phyloP scores from a whole-genome alignment of 2,888 invertebrate genomes.

The Drosophila bunnanda region DNA sequence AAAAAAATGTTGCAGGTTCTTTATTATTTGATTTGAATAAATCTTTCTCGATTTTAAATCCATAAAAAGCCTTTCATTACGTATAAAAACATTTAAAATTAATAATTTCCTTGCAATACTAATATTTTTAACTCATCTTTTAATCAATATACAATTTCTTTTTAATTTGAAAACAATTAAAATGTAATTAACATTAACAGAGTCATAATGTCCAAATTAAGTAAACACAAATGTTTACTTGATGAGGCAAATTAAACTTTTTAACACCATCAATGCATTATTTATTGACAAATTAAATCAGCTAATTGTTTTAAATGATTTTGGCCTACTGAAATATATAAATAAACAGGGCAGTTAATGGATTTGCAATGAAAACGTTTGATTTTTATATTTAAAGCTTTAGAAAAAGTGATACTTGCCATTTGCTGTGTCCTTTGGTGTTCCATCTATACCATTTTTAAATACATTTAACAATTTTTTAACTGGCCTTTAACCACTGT shows the following conservation, averaged over 20 bases:
- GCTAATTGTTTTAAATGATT: not conserved
- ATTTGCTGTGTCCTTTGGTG: not conserved
- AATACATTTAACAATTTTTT: not conserved
- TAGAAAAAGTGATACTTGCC: not conserved
- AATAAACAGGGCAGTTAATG: no score
- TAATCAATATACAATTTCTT: not conserved
- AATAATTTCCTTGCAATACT: no score
- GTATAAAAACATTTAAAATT: no score
- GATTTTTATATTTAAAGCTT: not conserved
- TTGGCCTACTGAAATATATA: not conserved
- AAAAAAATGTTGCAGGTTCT: not conserved
- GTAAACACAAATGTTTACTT: not conserved
- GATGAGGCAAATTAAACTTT: not conserved
- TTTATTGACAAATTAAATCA: not conserved
- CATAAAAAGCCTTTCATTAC: no score
- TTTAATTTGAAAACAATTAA: not conserved
- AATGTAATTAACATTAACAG: not conserved
- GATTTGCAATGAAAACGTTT: no score
- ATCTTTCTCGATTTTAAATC: no score
- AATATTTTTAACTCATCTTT: not conserved
- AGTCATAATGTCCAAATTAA: not conserved
- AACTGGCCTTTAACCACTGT: conserved; percentile 11
- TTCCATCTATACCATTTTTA: not conserved
- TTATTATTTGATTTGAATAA: not conserved
- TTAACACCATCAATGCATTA: not conserved